These are phyloP conservation scores for Phenganax stokvisi DNA, from an alignment of 92 coral and sea anemone genomes.

Conservation along the genomic window DNA sequence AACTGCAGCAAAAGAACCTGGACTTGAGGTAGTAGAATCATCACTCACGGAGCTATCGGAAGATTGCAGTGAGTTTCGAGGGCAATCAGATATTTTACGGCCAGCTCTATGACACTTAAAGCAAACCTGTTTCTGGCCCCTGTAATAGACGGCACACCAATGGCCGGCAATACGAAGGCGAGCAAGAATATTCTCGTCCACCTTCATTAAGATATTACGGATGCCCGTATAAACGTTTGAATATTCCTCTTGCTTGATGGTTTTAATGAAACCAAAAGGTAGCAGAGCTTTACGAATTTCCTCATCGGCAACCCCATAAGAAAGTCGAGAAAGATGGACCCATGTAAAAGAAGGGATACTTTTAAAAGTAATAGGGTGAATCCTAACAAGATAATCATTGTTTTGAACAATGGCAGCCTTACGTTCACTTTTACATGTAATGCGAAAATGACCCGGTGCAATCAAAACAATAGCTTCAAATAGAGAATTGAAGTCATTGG, in stretches of 20 bases:
- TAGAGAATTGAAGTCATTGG: too few relatives aligned
- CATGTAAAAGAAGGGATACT: not conserved
- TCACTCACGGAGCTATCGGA: too few relatives aligned
- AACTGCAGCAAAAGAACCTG: too few relatives aligned
- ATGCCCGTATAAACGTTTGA: slow-evolving; percentile 15
- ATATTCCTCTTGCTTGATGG: slow-evolving; percentile 1
- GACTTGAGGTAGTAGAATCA: too few relatives aligned
- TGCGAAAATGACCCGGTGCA: too few relatives aligned
- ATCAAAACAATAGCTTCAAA: too few relatives aligned
- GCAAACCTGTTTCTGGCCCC: too few relatives aligned
- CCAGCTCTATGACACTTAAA: too few relatives aligned
- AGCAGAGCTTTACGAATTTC: slow-evolving; percentile 14
- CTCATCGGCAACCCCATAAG: slow-evolving; percentile 26
- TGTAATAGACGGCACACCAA: not conserved
- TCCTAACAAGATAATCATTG: not conserved
- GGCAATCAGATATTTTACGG: too few relatives aligned
- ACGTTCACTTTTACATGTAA: too few relatives aligned
- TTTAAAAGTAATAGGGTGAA: not conserved
- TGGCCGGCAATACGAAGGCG: slow-evolving; percentile 37
- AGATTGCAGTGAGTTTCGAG: too few relatives aligned
- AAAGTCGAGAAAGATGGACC: not conserved
- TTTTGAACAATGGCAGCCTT: not conserved
- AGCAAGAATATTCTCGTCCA: slow-evolving; percentile 11
- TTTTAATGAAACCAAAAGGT: slow-evolving; percentile 10
- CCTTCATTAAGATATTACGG: slow-evolving; percentile 18